Conservation (phyloP, 2,113 vertebrate species). For the Trachemys scripta region DNA sequence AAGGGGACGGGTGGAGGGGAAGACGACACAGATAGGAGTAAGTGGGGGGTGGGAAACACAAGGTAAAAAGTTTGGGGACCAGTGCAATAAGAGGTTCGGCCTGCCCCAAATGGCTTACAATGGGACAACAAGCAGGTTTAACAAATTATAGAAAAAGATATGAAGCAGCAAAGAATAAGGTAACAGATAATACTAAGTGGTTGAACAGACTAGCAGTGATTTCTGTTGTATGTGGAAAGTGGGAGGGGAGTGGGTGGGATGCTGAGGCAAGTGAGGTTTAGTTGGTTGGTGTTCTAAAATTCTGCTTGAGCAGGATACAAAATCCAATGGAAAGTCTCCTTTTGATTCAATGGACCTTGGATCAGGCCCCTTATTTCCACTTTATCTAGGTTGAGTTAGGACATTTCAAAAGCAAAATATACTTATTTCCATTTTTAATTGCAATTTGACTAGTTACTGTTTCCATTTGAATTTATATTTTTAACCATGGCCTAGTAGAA, state of each 20-base stretch:
- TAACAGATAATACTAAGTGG: background rate
- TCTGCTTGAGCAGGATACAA: background rate
- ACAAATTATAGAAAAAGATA: background rate
- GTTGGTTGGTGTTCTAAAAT: background rate
- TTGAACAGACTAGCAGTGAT: background rate
- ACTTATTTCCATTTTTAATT: background rate
- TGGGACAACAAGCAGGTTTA: background rate
- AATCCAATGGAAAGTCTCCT: background rate
- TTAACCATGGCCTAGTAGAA: background rate
- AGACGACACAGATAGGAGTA: too few species aligned
- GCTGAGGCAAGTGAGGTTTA: background rate
- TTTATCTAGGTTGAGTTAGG: background rate
- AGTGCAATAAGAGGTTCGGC: background rate
- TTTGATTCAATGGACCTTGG: background rate
- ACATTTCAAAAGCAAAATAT: background rate
- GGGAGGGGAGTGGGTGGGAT: background rate
- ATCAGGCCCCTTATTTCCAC: background rate
- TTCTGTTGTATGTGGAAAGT: background rate
- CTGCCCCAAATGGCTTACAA: background rate
- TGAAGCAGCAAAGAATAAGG: background rate
- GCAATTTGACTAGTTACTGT: background rate
- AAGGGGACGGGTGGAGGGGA: too few species aligned
- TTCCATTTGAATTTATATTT: background rate
- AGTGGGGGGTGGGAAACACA: too few species aligned
- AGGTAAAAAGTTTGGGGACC: too few species aligned